These are phyloP conservation scores for Mandrillus leucophaeus DNA, from an alignment of 2,113 vertebrate species.

Conservation along the genomic window DNA sequence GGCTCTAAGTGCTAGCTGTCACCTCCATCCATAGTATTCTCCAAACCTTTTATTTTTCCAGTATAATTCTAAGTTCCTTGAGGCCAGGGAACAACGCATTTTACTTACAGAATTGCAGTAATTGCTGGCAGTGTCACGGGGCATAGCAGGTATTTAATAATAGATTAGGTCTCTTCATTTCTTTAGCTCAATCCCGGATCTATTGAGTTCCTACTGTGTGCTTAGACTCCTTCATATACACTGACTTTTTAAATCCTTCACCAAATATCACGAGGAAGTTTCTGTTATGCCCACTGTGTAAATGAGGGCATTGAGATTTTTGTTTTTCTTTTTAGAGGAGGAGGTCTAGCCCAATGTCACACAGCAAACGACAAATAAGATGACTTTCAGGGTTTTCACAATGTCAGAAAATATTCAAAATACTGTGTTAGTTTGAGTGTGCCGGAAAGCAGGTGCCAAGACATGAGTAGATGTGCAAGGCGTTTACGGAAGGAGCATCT, in stretches of 20 bases:
- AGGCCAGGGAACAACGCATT: neutral
- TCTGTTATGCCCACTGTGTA: neutral
- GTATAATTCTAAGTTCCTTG: neutral
- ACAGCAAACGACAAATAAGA: neutral
- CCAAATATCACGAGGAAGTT: neutral
- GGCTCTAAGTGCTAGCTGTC: neutral
- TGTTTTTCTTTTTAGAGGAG: neutral
- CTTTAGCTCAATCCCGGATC: fast-evolving
- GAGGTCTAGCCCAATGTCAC: neutral
- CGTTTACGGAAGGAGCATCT: neutral
- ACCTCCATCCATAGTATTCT: neutral
- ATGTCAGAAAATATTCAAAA: neutral
- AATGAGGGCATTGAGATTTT: neutral
- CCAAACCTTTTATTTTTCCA: neutral
- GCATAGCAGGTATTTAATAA: neutral
- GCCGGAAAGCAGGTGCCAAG: neutral
- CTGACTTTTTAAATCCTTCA: neutral
- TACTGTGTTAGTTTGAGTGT: neutral
- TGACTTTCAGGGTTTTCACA: neutral
- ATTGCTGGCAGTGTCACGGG: neutral
- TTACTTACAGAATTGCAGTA: neutral
- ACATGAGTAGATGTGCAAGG: neutral
- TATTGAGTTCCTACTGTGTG: neutral
- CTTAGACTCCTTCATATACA: neutral
- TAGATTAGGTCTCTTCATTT: neutral